Conservation (phyloP, 1,140 invertebrate species). For the Amyelois transitella region DNA sequence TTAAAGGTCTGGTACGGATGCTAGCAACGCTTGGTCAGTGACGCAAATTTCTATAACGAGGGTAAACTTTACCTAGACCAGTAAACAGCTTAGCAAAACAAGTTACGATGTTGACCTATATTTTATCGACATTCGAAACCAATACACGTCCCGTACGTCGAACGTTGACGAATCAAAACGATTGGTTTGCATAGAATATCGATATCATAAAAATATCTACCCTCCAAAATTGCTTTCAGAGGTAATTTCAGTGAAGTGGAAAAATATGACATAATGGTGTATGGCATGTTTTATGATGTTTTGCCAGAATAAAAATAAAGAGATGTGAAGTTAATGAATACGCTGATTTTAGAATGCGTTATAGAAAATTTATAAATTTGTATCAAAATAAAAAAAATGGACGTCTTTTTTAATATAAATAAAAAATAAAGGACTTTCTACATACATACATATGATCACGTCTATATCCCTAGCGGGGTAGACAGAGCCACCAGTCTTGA, state of each 20-base stretch:
- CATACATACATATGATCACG: too few relatives aligned
- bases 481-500: too few relatives aligned
- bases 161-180: slow-evolving; percentile 2
- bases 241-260: neutral
- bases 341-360: too few relatives aligned
- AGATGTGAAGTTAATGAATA: neutral
- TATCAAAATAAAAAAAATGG: too few relatives aligned
- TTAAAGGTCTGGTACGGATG: too few relatives aligned
- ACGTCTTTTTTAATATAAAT: too few relatives aligned
- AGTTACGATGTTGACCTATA: neutral
- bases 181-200: slow-evolving; percentile 1
- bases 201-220: neutral
- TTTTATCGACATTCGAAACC: neutral
- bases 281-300: too few relatives aligned
- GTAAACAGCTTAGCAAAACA: neutral
- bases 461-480: too few relatives aligned
- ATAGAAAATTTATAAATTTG: too few relatives aligned
- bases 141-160: neutral
- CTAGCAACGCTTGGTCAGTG: neutral
- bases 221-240: neutral
- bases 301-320: neutral
- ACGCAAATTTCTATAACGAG: neutral
- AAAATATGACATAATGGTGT: neutral
- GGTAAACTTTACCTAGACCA: neutral
- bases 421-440: too few relatives aligned